Conservation (phyloP, 2,888 invertebrate species). For the Drosophila aldrichi region DNA sequence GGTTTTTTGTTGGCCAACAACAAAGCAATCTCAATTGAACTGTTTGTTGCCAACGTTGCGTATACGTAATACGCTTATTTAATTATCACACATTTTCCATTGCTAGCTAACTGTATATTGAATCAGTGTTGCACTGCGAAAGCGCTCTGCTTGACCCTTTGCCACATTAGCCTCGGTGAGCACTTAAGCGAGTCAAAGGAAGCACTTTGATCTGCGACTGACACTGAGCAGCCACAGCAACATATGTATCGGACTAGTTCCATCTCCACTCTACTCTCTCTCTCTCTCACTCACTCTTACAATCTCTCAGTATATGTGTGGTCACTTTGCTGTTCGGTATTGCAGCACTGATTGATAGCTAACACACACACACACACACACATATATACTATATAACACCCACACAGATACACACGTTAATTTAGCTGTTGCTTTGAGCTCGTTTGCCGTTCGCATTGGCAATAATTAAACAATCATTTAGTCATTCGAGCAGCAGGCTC, state of each 20-base stretch:
- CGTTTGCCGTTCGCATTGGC: slow-evolving; percentile 54
- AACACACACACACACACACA: slow-evolving; percentile 20
- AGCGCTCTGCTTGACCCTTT: slow-evolving; percentile 42
- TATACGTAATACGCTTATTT: slow-evolving; percentile 11
- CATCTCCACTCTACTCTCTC: not conserved
- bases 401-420: slow-evolving; percentile 6
- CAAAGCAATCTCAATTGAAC: not conserved
- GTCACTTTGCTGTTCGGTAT: slow-evolving; percentile 60
- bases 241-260: slow-evolving; percentile 7
- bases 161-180: slow-evolving; percentile 54
- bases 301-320: slow-evolving; percentile 33
- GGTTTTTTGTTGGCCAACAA: too few species aligned
- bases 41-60: not conserved
- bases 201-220: slow-evolving; percentile 70
- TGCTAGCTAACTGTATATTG: slow-evolving; percentile 28
- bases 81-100: slow-evolving; percentile 19
- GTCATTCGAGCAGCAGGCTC: slow-evolving; percentile 42
- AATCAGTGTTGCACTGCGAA: slow-evolving; percentile 3
- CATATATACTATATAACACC: not conserved
- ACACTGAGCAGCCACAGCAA: slow-evolving; percentile 37
- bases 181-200: slow-evolving; percentile 66
- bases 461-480: slow-evolving; percentile 78
- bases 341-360: slow-evolving; percentile 70
- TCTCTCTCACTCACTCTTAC: not conserved
- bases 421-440: slow-evolving; percentile 50